Conservation (phyloP, 1,140 invertebrate species). For the Parapsyche elsis region DNA sequence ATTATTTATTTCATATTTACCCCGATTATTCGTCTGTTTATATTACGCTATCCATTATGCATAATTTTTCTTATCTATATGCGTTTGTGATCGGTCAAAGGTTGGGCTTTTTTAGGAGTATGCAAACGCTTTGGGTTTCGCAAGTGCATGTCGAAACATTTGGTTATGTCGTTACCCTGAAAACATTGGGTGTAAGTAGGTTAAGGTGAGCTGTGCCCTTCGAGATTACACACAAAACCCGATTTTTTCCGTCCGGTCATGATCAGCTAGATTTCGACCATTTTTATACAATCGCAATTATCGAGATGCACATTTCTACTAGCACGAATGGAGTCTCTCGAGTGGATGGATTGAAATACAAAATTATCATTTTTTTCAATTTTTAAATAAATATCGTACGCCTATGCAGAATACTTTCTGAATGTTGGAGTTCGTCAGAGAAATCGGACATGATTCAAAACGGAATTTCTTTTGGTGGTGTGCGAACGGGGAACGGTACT, state of each 20-base stretch:
- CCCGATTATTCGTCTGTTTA: too few species aligned
- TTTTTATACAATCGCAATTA: background rate
- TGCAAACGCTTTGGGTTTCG: slow-evolving; percentile 26
- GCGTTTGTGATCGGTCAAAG: slow-evolving; percentile 1
- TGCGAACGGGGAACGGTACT: slow-evolving; percentile 25
- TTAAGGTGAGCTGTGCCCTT: slow-evolving; percentile 45
- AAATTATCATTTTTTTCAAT: too few species aligned
- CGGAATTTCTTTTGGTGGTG: slow-evolving; percentile 36
- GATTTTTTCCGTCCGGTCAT: slow-evolving; percentile 20
- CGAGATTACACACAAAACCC: slow-evolving; percentile 2
- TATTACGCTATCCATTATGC: too few species aligned
- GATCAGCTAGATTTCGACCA: background rate
- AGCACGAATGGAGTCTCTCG: background rate
- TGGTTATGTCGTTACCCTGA: slow-evolving; percentile 25
- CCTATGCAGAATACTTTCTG: background rate
- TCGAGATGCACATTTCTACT: background rate
- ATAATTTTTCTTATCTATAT: background rate
- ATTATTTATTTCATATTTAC: too few species aligned
- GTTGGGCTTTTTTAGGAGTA: background rate
- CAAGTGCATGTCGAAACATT: slow-evolving; percentile 34
- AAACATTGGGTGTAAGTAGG: slow-evolving; percentile 39
- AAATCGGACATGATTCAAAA: slow-evolving; percentile 36
- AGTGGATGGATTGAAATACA: too few species aligned
- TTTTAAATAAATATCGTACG: background rate
- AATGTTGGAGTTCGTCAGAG: background rate